A percentile compares a stretch with the other conserved stretches of the same genome.
phyloP scores from a whole-genome alignment of 1,140 invertebrate genomes.

The Penaeus vannamei region DNA sequence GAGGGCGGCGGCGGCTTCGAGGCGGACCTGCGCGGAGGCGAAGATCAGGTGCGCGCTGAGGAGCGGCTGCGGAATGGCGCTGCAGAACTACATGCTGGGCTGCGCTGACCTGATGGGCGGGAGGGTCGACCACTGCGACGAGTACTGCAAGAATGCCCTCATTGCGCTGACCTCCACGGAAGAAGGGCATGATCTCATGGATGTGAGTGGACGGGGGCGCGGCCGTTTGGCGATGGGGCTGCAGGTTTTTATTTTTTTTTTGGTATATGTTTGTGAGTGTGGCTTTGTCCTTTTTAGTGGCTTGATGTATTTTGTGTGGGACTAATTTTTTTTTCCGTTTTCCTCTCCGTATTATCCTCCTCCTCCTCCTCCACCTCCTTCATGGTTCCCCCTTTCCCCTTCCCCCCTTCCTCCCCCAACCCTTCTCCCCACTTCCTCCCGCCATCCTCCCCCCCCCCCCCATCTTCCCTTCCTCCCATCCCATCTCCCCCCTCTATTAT shows the following conservation, averaged over 20 bases:
- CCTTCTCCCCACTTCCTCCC: neutral
- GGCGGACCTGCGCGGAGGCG: slow-evolving; percentile 78
- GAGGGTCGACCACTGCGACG: slow-evolving; percentile 75
- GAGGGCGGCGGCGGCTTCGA: neutral
- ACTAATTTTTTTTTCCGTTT: neutral
- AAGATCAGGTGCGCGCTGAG: slow-evolving; percentile 81
- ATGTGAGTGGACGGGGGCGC: slow-evolving; percentile 77
- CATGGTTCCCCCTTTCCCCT: no score
- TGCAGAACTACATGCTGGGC: slow-evolving; percentile 80
- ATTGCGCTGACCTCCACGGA: slow-evolving; percentile 84
- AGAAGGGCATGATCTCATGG: slow-evolving; percentile 82
- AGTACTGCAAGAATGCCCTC: slow-evolving; percentile 81
- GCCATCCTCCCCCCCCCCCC: neutral
- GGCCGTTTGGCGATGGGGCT: no score
- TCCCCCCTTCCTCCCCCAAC: neutral
- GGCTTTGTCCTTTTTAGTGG: no score
- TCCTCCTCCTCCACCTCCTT: neutral
- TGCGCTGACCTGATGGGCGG: slow-evolving; percentile 79
- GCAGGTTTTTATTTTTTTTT: no score
- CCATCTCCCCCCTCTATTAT: neutral
- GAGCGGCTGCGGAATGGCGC: slow-evolving; percentile 81
- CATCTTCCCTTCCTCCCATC: neutral
- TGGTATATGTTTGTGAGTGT: no score
- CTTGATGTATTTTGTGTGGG: neutral
- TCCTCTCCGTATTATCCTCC: neutral